Evolutionary conservation across 2,797 vertebrate species (phyloP).

Genomic region (Melanotaenia maccullochi): DNA sequence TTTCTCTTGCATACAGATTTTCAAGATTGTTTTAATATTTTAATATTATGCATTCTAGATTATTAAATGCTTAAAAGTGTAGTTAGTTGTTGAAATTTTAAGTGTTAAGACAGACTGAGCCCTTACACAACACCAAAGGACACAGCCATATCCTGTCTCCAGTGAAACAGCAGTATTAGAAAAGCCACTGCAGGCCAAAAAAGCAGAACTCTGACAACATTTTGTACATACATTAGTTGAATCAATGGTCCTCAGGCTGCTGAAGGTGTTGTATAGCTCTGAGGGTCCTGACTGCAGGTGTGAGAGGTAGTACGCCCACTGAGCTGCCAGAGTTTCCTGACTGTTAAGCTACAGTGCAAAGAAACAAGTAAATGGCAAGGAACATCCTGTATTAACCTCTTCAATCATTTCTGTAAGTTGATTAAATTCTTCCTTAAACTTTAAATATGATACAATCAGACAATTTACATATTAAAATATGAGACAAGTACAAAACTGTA

Average conservation of each 20-base stretch:
- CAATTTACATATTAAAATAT: neutral
- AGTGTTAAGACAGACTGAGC: neutral
- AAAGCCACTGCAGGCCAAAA: neutral
- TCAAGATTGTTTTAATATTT: neutral
- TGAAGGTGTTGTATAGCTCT: constrained; percentile 89
- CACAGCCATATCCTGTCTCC: constrained; percentile 46
- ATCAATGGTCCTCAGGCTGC: constrained; percentile 90
- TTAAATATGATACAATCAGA: neutral
- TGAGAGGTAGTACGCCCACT: constrained; percentile 87
- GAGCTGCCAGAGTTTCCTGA: constrained; percentile 74
- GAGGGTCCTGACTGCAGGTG: constrained; percentile 85
- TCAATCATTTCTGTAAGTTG: neutral
- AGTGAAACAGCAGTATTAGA: neutral
- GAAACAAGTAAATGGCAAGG: neutral
- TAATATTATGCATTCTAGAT: neutral
- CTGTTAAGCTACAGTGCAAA: constrained; percentile 65
- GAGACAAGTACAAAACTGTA: neutral
- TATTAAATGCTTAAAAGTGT: neutral
- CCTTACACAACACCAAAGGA: constrained; percentile 37
- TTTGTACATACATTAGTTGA: constrained; percentile 85
- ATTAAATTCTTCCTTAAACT: neutral
- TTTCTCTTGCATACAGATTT: neutral
- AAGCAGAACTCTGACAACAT: constrained; percentile 7
- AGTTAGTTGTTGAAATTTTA: neutral
- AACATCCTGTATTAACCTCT: neutral